Evolutionary conservation across 2,797 vertebrate genomes (phyloP).

Genomic region (Lerista edwardsae): DNA sequence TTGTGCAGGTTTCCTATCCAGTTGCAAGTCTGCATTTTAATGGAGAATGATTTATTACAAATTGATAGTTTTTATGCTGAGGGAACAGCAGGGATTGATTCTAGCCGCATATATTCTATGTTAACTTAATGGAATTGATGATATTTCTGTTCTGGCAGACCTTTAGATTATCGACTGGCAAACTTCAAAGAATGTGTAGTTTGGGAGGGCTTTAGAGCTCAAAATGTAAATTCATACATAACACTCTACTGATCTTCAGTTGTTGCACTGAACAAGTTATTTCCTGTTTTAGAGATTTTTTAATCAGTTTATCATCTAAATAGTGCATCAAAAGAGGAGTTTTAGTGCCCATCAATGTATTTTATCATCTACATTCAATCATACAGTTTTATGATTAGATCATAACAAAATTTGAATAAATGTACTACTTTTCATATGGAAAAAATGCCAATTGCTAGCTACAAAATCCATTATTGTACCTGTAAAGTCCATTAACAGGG

Average conservation of each 20-base stretch:
- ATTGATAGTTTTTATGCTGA: background rate
- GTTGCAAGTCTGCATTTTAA: background rate
- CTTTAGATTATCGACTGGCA: background rate
- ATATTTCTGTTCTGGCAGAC: conserved; percentile 17
- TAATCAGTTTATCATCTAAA: background rate
- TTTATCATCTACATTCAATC: background rate
- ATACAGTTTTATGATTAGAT: background rate
- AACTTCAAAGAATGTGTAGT: background rate
- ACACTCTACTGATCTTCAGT: fast-evolving
- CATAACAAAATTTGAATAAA: background rate
- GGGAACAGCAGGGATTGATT: conserved; percentile 21
- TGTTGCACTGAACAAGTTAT: background rate
- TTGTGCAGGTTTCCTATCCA: background rate
- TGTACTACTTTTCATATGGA: background rate
- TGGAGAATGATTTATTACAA: background rate
- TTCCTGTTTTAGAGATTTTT: background rate
- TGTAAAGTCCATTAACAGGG: background rate
- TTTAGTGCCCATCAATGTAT: background rate
- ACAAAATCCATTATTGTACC: background rate
- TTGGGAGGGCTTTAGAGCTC: fast-evolving
- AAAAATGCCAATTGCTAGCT: background rate
- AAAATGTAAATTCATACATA: background rate
- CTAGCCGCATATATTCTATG: fast-evolving
- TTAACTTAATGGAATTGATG: background rate
- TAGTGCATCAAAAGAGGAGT: background rate